Evolutionary conservation across 2,113 vertebrate species (phyloP), one percentile per base, ranked within the genome.

Genomic region (Microcebus tavaratra): DNA sequence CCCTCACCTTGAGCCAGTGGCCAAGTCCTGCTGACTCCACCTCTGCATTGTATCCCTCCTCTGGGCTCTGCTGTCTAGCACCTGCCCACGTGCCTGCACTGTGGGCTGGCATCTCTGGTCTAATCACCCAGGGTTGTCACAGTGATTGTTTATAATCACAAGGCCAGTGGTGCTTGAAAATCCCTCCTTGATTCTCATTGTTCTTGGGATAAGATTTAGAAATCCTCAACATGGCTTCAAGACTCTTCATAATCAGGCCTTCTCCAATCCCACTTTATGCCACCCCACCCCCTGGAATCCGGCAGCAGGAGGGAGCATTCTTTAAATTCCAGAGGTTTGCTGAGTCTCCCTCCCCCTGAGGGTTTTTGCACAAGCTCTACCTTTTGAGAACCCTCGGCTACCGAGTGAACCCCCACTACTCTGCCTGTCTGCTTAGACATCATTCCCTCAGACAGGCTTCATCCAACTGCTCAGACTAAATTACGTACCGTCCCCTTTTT

Each of bases 81-180:
- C 20, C 6, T 4, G 13, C 42, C 21, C 11, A 2, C 2, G 11
- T 0, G 5, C 50, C 29, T 45, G 0, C 61, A 8, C 20, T 25
- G 45, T 25, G 53, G 17, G 20, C 53, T 34, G 42, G 10, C 1
- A 12, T 23, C 45, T 12, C 67, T 10, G 59, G 15, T 78, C 48
- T 8, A 5, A 8, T 61, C 63, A 29, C 59, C 53, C 31, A 17
- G 23, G 10, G 18, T 34, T 31, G 8, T 14, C 76, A 18, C 70
- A 48, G 50, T 42, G 73, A 18, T 23, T 34, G 36, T 23, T 23
- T 36, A 45, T 23, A 68, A 9, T 83, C 63, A 61, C 10, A 29
- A 65, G 39, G 81, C n/a, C 45, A 2, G 10, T n/a, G 31, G 1
- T 42, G 53, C 86, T 70, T 42, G 48, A 12, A 53, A 20, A 10